Conservation (phyloP, 2,113 vertebrate species). For the Carettochelys insculpta region DNA sequence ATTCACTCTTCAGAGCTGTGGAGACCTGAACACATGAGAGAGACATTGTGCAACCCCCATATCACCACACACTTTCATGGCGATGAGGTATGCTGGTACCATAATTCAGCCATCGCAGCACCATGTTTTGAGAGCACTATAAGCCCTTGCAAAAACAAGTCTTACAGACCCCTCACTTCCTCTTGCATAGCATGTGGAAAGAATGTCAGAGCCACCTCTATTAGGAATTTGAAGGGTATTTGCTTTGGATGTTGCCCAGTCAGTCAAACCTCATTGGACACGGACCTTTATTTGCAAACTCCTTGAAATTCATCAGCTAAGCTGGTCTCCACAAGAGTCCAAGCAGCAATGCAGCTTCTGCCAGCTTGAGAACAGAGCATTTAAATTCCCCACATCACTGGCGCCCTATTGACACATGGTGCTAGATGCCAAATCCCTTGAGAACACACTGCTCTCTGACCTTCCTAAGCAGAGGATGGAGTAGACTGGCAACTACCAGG, state of each 20-base stretch:
- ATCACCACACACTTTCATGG: too few relatives aligned
- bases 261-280: neutral
- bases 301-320: neutral
- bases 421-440: neutral
- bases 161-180: neutral
- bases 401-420: neutral
- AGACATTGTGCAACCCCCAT: neutral
- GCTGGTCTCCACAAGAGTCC: neutral
- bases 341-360: neutral
- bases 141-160: too few relatives aligned
- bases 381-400: neutral
- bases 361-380: neutral
- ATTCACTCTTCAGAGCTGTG: neutral
- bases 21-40: neutral
- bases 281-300: neutral
- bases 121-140: too few relatives aligned
- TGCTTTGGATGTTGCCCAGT: neutral
- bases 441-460: neutral
- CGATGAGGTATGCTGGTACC: too few relatives aligned
- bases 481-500: fast-evolving
- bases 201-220: too few relatives aligned
- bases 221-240: neutral
- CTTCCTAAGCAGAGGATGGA: neutral
- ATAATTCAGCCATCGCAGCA: too few relatives aligned
- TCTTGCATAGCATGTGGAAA: neutral